Evolutionary conservation across 2,797 vertebrate genomes (phyloP), one percentile per base, ranked within the genome.

Genomic region (Sciaenops ocellatus): DNA sequence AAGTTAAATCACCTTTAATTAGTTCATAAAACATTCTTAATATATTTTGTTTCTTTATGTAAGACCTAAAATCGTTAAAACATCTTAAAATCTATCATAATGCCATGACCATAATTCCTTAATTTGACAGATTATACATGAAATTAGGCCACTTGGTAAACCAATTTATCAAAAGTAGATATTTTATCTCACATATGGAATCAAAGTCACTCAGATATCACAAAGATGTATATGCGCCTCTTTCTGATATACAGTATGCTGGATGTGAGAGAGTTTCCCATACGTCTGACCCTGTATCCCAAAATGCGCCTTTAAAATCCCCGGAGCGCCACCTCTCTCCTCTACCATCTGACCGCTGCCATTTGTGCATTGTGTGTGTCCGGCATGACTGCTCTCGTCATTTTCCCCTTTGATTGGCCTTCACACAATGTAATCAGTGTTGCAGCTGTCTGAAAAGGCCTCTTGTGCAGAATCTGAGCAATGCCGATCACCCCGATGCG

Each of bases 341-440:
- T 83, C 85, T 91, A 82, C 85, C 91, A 89, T 94, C 90, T 92
- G 91, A 92, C 93, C 90, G 76, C 87, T 87, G 90, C 90, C 93
- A 92, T 84, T 94, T 91, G 93, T 90, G 91, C 93, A 95, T 95
- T 95, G 93, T 95, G 93, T 91, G 93, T 85, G 93, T 94, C 89
- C 90, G 62, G 84, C 86, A 85, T 92, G 91, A 93, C 92, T 84
- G 90, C 94, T 93, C 92, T 92, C 90, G 93, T 95, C 95, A 95
- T 95, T 92, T 94, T 94, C 88, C 82, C 92, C 94, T 95, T 95
- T 95, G 95, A 95, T 94, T 95, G 94, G 90, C 74, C 90, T 85
- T 88, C 93, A 60, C 93, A 95, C 95, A 96, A 95, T 95, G 94
- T 92, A 79, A 91, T 94, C 94, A 95, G 95, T 95, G 95, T 96